Evolutionary conservation across 2,888 invertebrate genomes (phyloP), one percentile per base, ranked within the genome.

Genomic region (Sphecodes monilicornis): DNA sequence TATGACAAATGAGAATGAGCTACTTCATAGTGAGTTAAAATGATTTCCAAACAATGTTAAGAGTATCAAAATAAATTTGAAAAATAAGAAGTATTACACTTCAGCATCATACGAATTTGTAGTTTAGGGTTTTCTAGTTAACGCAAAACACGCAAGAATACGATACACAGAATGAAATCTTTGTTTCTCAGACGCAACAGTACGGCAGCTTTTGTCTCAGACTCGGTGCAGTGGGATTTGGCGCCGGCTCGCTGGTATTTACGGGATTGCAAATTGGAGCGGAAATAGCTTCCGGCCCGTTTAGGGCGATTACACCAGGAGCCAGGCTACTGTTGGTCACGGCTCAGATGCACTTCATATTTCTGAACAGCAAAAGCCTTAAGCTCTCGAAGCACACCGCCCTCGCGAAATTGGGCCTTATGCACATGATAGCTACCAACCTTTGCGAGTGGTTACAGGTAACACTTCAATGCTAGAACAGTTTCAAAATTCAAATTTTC

Each of bases 381-480:
- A 96, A 96, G 86, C 96, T 97, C 90, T 96, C 96, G 32, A 95
- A 96, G 70, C 96, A 97, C 92, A 97, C 97, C 92, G 96, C 97
- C 70, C 96, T 98, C 75, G 97, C 98, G 32, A 96, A 98, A 89
- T 98, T 99, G 90, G 99, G 99, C 11, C 96, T 98, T 66, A 98
- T 99, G 98, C 99, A 99, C 93, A 97, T 98, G 97, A 97, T 99
- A 75, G 98, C 98, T 1, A 98, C 98, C 29, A 99, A 99, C 95
- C 95, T 99, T 26, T 98, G 98, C 95, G 98, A 98, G 91, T 99
- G 99, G 99, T 94, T 98, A 73, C 97, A 97, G 93, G 98, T 98
- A 73, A 68, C 4, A 13, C 39, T 68, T 54, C n/a, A 54, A 54
- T 54, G n/a, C 54, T 10, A 54, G 10, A n/a, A 54, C 11, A 54